Conservation (phyloP, 37 sponge, comb jelly and placozoan genomes). For the Diacarnus erythraeanus region DNA sequence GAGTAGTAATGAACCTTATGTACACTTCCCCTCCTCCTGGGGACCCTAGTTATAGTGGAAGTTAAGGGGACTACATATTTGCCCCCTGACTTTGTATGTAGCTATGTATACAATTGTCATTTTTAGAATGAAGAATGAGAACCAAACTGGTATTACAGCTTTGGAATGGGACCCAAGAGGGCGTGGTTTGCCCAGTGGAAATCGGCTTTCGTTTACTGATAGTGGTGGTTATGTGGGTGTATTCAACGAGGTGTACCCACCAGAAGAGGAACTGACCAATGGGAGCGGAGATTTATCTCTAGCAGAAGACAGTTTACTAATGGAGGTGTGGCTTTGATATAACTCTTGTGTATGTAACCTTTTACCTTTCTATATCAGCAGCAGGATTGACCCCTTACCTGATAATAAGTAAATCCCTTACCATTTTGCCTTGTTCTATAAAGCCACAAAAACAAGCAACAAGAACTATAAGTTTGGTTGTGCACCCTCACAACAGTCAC, state of each 20-base stretch:
- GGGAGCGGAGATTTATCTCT: slow-evolving; percentile 8
- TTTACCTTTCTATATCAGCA: background rate
- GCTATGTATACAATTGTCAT: background rate
- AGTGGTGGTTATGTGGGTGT: slow-evolving; percentile 52
- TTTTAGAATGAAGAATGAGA: slow-evolving; percentile 32
- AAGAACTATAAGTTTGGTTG: too few species aligned
- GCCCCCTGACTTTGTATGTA: background rate
- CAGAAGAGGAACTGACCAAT: slow-evolving; percentile 1
- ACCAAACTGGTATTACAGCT: slow-evolving; percentile 46
- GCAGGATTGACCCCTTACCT: background rate
- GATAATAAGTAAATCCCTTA: too few species aligned
- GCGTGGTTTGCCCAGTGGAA: background rate
- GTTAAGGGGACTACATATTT: background rate
- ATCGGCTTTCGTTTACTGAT: slow-evolving; percentile 39
- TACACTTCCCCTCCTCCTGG: background rate
- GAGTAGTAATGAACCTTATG: background rate
- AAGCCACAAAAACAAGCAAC: too few species aligned
- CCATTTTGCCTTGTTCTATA: too few species aligned
- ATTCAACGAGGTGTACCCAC: slow-evolving; percentile 37
- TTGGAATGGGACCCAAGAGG: slow-evolving; percentile 48
- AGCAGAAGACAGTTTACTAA: slow-evolving; percentile 35
- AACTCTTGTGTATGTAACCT: too few species aligned
- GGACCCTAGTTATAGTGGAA: too few species aligned
- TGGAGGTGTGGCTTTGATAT: slow-evolving; percentile 27
- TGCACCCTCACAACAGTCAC: too few species aligned